phyloP scores from a whole-genome alignment of 2,797 vertebrate species.

The Sebastes steindachneri region DNA sequence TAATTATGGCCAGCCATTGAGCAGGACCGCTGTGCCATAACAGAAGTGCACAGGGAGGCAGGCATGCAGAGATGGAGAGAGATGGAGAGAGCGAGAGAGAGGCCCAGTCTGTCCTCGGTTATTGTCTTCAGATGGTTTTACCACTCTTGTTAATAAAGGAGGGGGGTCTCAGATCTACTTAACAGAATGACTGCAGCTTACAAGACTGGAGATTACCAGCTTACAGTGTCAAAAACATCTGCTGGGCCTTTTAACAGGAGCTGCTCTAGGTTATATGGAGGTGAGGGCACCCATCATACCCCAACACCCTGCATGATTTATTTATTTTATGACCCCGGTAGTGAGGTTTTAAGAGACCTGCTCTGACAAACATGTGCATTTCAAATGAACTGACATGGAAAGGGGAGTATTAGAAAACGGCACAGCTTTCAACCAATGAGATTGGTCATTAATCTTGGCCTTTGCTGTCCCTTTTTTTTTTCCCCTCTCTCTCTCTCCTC shows the following conservation, averaged over 20 bases:
- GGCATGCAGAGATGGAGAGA: slow-evolving; percentile 72
- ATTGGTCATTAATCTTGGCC: slow-evolving; percentile 78
- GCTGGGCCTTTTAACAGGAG: slow-evolving; percentile 90
- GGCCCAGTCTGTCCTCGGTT: slow-evolving; percentile 87
- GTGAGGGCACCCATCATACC: slow-evolving; percentile 80
- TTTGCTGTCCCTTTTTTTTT: slow-evolving; percentile 56
- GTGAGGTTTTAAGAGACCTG: slow-evolving; percentile 82
- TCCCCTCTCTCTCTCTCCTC: slow-evolving; percentile 22
- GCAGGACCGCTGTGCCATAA: slow-evolving; percentile 92
- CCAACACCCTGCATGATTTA: slow-evolving; percentile 73
- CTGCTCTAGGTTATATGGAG: slow-evolving; percentile 89
- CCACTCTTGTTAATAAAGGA: slow-evolving; percentile 95
- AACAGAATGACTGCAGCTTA: slow-evolving; percentile 92
- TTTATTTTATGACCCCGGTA: slow-evolving; percentile 79
- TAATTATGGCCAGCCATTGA: slow-evolving; percentile 99
- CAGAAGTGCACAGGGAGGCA: slow-evolving; percentile 78
- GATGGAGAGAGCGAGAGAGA: slow-evolving; percentile 68
- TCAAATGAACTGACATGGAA: slow-evolving; percentile 77
- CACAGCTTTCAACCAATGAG: slow-evolving; percentile 76
- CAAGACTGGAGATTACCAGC: slow-evolving; percentile 93
- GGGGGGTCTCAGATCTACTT: slow-evolving; percentile 88
- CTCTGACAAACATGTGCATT: slow-evolving; percentile 82
- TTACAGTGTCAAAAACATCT: slow-evolving; percentile 96
- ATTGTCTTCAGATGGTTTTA: slow-evolving; percentile 96
- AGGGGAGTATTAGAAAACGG: slow-evolving; percentile 74